phyloP scores from a whole-genome alignment of 2,797 vertebrate genomes.

The Syngnathus rostellatus region DNA sequence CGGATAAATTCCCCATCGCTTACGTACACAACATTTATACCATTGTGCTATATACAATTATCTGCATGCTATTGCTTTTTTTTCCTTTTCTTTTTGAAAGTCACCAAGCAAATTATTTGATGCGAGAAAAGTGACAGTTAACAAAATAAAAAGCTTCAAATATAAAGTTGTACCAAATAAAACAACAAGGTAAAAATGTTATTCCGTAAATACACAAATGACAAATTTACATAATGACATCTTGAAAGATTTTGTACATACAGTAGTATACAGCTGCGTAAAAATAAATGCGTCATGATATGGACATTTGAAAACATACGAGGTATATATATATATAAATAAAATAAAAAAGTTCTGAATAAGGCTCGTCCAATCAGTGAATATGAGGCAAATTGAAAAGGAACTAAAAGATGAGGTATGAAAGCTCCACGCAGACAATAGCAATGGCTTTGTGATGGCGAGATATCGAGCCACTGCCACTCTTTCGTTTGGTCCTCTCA shows the following conservation, averaged over 20 bases:
- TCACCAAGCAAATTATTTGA: constrained; percentile 74
- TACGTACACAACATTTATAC: constrained; percentile 67
- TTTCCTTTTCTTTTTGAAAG: constrained; percentile 38
- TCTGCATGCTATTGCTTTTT: constrained; percentile 97
- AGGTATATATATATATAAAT: constrained; percentile 97
- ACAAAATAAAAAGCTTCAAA: constrained; percentile 63
- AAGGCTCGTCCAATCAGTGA: constrained; percentile 85
- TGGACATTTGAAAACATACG: constrained; percentile 72
- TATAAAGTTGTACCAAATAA: constrained; percentile 35
- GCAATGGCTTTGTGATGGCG: constrained; percentile 76
- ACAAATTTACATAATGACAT: constrained; percentile 66
- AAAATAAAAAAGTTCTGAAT: constrained; percentile 83
- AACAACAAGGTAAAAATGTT: constrained; percentile 53
- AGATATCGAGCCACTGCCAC: constrained; percentile 50
- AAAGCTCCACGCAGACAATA: constrained; percentile 64
- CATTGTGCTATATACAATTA: constrained; percentile 91
- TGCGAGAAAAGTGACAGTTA: constrained; percentile 63
- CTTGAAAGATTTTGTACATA: constrained; percentile 68
- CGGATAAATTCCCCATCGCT: constrained; percentile 68
- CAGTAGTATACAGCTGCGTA: constrained; percentile 71
- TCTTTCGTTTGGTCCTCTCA: constrained; percentile 65
- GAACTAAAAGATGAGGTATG: constrained; percentile 63
- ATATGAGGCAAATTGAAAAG: constrained; percentile 69
- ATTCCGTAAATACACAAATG: constrained; percentile 62
- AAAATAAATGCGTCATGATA: constrained; percentile 65